Conservation (phyloP, 2,113 vertebrate genomes). For the Gopherus evgoodei region DNA sequence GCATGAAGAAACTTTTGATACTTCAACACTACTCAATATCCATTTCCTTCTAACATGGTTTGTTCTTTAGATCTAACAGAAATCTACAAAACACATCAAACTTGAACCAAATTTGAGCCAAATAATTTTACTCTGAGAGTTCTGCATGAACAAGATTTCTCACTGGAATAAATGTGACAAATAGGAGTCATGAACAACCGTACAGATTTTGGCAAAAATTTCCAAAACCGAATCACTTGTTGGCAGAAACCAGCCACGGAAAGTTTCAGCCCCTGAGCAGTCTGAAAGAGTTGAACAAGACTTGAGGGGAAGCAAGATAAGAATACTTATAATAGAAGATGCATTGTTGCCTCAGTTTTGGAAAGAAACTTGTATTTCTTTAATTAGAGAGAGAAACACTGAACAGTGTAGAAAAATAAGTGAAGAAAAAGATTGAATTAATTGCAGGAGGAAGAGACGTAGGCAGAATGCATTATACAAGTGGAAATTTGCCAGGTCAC, state of each 20-base stretch:
- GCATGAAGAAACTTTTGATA: not conserved
- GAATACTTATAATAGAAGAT: not conserved
- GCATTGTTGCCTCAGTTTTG: not conserved
- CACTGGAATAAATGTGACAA: not conserved
- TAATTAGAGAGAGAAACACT: not conserved
- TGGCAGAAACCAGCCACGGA: not conserved
- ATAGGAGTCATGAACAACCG: not conserved
- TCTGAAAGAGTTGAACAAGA: not conserved
- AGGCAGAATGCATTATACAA: not conserved
- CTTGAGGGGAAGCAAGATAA: not conserved
- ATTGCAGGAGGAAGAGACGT: not conserved
- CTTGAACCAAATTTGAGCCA: not conserved
- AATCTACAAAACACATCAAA: accelerated
- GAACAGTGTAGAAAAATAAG: not conserved
- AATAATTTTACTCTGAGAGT: not conserved
- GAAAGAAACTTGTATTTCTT: not conserved
- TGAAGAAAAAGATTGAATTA: not conserved
- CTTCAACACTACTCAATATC: not conserved
- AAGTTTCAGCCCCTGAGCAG: not conserved
- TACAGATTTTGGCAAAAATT: not conserved
- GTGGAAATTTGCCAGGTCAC: not conserved
- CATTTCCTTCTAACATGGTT: not conserved
- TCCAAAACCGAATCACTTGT: not conserved
- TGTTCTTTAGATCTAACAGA: not conserved
- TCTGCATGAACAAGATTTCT: not conserved